Base-by-base conservation (phyloP, 2,797 vertebrate genomes). In the Selene dorsalis region DNA sequence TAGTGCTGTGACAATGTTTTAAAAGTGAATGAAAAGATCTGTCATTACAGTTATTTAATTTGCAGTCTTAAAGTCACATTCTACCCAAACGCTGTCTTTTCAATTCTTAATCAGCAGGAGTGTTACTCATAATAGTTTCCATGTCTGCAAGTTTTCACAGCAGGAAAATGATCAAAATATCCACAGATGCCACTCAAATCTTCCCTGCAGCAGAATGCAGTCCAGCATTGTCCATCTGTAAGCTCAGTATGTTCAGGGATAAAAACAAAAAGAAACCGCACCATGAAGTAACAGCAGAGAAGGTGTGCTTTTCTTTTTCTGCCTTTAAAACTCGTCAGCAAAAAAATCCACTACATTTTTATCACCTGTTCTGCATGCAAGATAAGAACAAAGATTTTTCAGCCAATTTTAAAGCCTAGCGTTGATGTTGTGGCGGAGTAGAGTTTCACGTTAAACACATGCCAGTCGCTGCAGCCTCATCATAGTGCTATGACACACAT, bases 171-270 rank as follows among this genome's bases (percentile, higher is more conserved):
- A 82, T 50, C 20, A 55, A 69, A 63, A 74, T 48, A 45, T 50
- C 39, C 47, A 80, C n/a, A 57, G 32, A 63, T 59, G 74, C 26
- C 22, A 57, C 30, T 77, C 45, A 62, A 71, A 67, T 73, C 18
- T 47, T 58, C 39, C 48, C 48, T 61, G 20, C 45, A 61, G 47
- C 59, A 56, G 57, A 59, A 55, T 41, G 9, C 45, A 41, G 24
- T 63, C 50, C 20, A 32, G 64, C 8, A 6, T 43, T 69, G 56
- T 60, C 38, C 43, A 75, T 59, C 53, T 68, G 17, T 26, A 63
- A 57, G 5, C 32, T 57, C 30, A 50, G 8, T 39, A 28, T 77
- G 63, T 45, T 74, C 1, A 41, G 2, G 26, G 52, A 10, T 35
- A 47, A 6, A 4, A 45, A 38, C 30, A 61, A 48, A n/a, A 72